Percentiles rank a stretch among this genome's conserved stretches.
Conservation (phyloP, 2,888 invertebrate genomes). For the Vannuccia rotundouncinata region DNA sequence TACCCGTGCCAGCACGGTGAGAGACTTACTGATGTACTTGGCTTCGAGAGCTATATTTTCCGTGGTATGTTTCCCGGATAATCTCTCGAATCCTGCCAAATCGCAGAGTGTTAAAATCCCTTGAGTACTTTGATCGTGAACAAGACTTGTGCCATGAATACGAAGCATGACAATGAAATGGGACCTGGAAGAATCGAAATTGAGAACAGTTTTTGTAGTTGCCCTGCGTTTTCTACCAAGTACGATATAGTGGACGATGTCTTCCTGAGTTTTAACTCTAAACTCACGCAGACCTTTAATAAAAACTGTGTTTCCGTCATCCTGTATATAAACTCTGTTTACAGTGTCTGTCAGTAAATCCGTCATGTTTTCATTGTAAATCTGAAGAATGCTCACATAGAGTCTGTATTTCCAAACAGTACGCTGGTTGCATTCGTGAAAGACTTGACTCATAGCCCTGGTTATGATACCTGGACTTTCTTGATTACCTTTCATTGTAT, state of each 20-base stretch:
- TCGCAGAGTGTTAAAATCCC: constrained; percentile 29
- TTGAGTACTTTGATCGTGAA: constrained; percentile 29
- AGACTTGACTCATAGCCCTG: constrained; percentile 22
- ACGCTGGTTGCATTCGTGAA: constrained; percentile 31
- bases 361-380: constrained; percentile 30
- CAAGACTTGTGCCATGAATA: constrained; percentile 14
- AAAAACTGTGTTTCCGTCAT: constrained; percentile 28
- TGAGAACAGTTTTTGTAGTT: constrained; percentile 22
- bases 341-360: constrained; percentile 18
- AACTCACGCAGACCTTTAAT: constrained; percentile 33
- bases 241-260: constrained; percentile 21
- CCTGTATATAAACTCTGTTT: constrained; percentile 31
- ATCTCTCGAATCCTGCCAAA: constrained; percentile 31
- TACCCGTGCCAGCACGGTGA: constrained; percentile 27
- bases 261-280: constrained; percentile 29
- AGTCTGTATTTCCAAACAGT: constrained; percentile 25
- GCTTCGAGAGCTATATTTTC: constrained; percentile 7
- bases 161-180: constrained; percentile 35
- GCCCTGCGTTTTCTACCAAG: neutral
- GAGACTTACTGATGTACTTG: constrained; percentile 34
- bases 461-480: constrained; percentile 29
- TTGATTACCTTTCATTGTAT: constrained; percentile 31
- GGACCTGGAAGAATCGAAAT: constrained; percentile 29
- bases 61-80: constrained; percentile 6
- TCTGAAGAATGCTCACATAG: constrained; percentile 27